A percentile compares a stretch with the other conserved stretches of the same genome.
Conservation (phyloP, 2,113 vertebrate genomes). For the Erythrolamprus reginae region DNA sequence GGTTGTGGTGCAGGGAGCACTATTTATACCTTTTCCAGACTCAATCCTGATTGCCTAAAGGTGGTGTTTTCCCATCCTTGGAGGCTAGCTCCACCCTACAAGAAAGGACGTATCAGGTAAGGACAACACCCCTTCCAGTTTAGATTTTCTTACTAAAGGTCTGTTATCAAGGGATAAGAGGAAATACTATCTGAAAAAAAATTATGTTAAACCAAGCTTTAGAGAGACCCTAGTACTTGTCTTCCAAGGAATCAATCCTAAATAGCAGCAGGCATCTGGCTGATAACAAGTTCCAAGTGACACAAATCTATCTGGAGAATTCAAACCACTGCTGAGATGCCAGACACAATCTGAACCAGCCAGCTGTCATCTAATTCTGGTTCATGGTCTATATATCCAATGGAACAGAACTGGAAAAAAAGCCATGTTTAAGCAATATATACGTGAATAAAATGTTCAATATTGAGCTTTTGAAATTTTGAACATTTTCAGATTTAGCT, state of each 20-base stretch:
- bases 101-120: too few relatives aligned
- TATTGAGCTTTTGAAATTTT: neutral
- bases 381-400: neutral
- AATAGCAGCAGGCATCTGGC: neutral
- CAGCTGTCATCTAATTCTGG: neutral
- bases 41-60: too few relatives aligned
- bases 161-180: neutral
- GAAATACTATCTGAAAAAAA: neutral
- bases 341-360: neutral
- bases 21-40: too few relatives aligned
- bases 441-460: neutral
- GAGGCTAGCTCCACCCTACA: too few relatives aligned
- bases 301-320: neutral
- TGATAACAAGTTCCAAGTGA: neutral
- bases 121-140: too few relatives aligned
- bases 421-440: neutral
- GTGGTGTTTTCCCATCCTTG: too few relatives aligned
- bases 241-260: neutral
- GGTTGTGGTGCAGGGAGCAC: too few relatives aligned
- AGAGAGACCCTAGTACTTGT: neutral
- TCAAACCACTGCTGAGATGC: neutral
- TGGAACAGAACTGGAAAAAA: neutral
- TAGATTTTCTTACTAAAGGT: neutral
- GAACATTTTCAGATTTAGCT: neutral
- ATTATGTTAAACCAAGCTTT: neutral